Percentiles rank a stretch among this genome's conserved stretches.
Evolutionary conservation across 1,140 invertebrate genomes (phyloP).

Genomic region (Ridgeia piscesae): DNA sequence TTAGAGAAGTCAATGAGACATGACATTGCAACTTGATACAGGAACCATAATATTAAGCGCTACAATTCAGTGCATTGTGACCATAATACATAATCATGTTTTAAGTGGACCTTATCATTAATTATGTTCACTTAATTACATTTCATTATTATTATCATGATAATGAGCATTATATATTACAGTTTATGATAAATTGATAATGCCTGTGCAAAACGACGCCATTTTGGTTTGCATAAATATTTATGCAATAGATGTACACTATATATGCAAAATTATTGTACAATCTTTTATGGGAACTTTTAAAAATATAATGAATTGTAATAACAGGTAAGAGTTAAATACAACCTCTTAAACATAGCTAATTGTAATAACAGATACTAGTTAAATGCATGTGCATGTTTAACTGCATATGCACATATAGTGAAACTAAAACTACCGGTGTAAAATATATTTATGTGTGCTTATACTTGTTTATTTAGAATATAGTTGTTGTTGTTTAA

Average conservation of each 20-base stretch:
- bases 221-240: background rate
- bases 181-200: background rate
- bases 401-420: background rate
- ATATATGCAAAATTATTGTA: background rate
- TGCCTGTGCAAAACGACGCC: background rate
- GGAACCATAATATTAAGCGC: too few species aligned
- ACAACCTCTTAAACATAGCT: too few species aligned
- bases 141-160: background rate
- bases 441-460: background rate
- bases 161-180: background rate
- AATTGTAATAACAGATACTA: too few species aligned
- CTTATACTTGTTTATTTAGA: background rate
- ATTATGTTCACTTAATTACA: background rate
- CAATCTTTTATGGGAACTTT: background rate
- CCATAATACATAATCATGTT: background rate
- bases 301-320: too few species aligned
- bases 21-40: too few species aligned
- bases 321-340: too few species aligned
- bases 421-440: background rate
- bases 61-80: background rate
- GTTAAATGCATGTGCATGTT: background rate
- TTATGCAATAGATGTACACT: background rate
- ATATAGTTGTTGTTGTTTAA: too few species aligned
- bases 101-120: background rate
- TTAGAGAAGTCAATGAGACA: background rate